Conservation (phyloP, 2,888 invertebrate genomes). For the Thyatira batis region DNA sequence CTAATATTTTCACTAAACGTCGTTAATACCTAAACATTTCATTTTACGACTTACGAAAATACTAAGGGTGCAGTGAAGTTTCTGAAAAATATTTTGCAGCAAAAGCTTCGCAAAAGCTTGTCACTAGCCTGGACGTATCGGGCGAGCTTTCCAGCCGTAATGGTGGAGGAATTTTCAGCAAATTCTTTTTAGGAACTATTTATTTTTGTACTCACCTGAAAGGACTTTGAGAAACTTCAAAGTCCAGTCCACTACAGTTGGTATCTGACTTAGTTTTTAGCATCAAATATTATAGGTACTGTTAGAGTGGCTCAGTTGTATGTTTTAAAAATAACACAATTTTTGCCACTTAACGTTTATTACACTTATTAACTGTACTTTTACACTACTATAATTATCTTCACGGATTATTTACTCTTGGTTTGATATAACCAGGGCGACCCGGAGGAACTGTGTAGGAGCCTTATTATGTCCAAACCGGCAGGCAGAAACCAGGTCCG, state of each 20-base stretch:
- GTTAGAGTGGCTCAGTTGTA: too few relatives aligned
- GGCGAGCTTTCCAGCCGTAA: slow-evolving; percentile 5
- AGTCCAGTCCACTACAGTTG: not conserved
- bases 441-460: too few relatives aligned
- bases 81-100: slow-evolving; percentile 9
- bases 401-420: too few relatives aligned
- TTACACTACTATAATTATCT: too few relatives aligned
- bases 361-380: too few relatives aligned
- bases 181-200: not conserved
- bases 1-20: not conserved
- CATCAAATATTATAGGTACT: not conserved
- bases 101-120: slow-evolving; percentile 9
- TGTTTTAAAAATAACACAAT: too few relatives aligned
- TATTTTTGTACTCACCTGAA: not conserved
- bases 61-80: not conserved
- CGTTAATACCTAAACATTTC: not conserved
- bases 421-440: too few relatives aligned
- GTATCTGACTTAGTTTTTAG: not conserved
- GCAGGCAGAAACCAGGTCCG: too few relatives aligned
- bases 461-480: too few relatives aligned
- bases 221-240: not conserved
- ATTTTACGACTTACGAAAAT: not conserved
- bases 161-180: not conserved
- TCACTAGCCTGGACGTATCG: slow-evolving; percentile 7
- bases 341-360: too few relatives aligned